Base-by-base conservation (phyloP, 1,140 invertebrate genomes). In the Euglossa dilemma region DNA sequence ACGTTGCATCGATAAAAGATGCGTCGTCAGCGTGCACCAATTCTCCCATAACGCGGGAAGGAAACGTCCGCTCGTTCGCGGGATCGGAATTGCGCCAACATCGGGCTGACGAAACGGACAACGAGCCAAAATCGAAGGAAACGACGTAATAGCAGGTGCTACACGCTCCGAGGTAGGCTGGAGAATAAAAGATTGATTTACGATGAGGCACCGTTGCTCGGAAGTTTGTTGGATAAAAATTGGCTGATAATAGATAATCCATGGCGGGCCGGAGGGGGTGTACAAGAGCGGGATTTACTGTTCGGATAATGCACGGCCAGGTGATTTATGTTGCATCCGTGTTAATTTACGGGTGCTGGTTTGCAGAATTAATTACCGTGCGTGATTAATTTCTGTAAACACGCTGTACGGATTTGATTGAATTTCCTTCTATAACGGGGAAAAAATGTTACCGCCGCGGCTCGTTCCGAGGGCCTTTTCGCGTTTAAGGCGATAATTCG, bases 1-100 rank as follows among this genome's bases (percentile, higher is more conserved):
- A 56, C 11, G 59, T 23, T 45, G 71, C n/a, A 12, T 74, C 71
- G n/a, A 81, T 56, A 57, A 75, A 81, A 81, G 59, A 54, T 64
- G 71, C 79, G 23, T 4, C 57, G 78, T 80, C 78, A 64, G 28
- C 59, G 16, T 56, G 70, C 18, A 11, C 50, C 79, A 28, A 81
- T 81, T 75, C 47, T 11, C 7, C 47, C 12, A 56, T 20, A 25
- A 57, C 12, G 45, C 47, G 11, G 7, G 6, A 72, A 45, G 28
- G 45, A 59, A 63, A 64, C 2, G 43, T 20, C 45, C 12, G 16
- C 6, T 43, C n/a, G 1, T 8, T 12, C 25, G 28, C 50, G 28
- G 4, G 9, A 1, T 18, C 0, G 23, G 11, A 20, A 20, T 57
- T n/a, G 18, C 16, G 11, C 25, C 20, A 56, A 18, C 12, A 28